These are phyloP conservation scores for Cynopterus sphinx DNA, from an alignment of 2,797 vertebrate genomes.

Conservation along the genomic window DNA sequence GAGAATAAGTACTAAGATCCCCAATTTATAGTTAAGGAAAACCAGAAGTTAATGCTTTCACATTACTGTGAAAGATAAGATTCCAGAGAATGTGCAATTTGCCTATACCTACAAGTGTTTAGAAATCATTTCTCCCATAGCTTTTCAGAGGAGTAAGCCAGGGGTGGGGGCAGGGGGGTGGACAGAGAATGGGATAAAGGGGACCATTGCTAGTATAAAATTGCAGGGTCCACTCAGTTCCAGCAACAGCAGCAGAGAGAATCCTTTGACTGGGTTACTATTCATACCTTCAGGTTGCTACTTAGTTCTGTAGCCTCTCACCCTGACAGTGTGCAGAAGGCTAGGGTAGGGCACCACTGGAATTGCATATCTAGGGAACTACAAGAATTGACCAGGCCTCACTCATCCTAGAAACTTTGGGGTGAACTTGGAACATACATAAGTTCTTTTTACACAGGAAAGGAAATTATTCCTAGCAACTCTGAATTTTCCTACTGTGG, in stretches of 20 bases:
- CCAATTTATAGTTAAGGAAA: conserved; percentile 15
- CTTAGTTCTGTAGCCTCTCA: not conserved
- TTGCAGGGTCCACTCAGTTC: not conserved
- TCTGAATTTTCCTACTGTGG: not conserved
- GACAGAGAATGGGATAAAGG: not conserved
- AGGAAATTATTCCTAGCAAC: not conserved
- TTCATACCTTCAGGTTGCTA: not conserved
- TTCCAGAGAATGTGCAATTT: not conserved
- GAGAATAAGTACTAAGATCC: not conserved
- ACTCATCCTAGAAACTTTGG: not conserved
- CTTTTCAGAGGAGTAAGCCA: not conserved
- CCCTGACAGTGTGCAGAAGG: not conserved
- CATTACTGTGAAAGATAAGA: not conserved
- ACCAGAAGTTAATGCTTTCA: not conserved
- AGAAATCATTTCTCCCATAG: not conserved
- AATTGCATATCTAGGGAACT: not conserved
- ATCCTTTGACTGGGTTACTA: not conserved
- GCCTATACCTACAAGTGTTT: not conserved
- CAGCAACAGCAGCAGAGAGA: not conserved
- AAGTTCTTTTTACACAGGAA: not conserved
- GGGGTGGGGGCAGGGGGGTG: not conserved
- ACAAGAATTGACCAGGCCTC: not conserved
- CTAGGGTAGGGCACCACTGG: not conserved
- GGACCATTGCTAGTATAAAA: not conserved
- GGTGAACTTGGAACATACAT: not conserved